These are phyloP conservation scores for Disparrhopalites patrizii DNA, from an alignment of 2,888 invertebrate genomes.

Conservation along the genomic window DNA sequence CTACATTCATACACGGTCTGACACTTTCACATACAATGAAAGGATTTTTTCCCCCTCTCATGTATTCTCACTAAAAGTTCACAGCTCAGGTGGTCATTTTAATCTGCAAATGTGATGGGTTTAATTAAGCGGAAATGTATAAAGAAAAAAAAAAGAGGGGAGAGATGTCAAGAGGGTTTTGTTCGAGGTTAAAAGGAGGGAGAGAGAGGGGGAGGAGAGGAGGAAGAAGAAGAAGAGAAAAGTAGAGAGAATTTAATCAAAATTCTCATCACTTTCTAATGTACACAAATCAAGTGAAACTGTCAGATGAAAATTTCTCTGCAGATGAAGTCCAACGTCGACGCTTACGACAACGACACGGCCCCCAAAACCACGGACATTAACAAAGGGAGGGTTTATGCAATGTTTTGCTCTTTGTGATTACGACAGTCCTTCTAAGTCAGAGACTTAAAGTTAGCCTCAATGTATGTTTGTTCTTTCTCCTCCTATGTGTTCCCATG, in stretches of 20 bases:
- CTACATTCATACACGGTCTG: not conserved
- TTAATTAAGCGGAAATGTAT: constrained; percentile 23
- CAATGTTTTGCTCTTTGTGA: too few species aligned
- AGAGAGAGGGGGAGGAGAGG: too few species aligned
- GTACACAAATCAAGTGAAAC: constrained; percentile 22
- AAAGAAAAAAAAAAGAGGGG: not conserved
- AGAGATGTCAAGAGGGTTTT: constrained; percentile 11
- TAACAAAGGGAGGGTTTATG: too few species aligned
- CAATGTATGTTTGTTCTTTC: not conserved
- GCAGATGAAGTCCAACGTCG: not conserved
- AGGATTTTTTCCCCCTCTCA: not conserved
- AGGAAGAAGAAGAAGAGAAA: not conserved
- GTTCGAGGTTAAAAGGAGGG: too few species aligned
- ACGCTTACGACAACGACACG: not conserved
- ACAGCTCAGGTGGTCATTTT: constrained; percentile 24
- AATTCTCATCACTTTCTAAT: constrained; percentile 25
- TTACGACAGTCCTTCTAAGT: not conserved
- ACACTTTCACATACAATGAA: not conserved
- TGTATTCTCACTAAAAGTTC: not conserved
- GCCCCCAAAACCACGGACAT: too few species aligned
- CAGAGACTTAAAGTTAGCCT: not conserved
- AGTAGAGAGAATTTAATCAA: constrained; percentile 24
- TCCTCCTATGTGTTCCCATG: too few species aligned
- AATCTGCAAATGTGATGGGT: constrained; percentile 14
- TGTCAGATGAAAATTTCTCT: not conserved